Conservation (phyloP, 2,113 vertebrate species). For the Crotalus tigris region DNA sequence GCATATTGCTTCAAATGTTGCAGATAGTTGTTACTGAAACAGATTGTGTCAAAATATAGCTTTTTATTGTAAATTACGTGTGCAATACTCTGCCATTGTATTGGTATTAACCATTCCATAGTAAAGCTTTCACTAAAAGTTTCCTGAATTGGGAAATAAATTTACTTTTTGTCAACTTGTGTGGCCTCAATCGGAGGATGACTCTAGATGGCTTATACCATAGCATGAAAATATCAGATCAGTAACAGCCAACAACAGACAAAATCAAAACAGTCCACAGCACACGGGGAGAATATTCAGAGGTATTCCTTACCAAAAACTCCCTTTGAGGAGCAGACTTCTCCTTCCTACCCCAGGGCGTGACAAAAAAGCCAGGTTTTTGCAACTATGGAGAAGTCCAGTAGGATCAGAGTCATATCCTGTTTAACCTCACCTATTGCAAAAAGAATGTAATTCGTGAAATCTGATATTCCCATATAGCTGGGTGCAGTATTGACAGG, state of each 20-base stretch:
- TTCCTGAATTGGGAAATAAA: background rate
- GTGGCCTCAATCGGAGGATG: background rate
- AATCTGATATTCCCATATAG: slow-evolving; percentile 34
- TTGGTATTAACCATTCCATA: background rate
- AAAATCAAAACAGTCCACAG: background rate
- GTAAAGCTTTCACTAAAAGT: background rate
- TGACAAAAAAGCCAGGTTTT: background rate
- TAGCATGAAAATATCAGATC: background rate
- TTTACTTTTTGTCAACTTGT: background rate
- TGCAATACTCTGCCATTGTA: background rate
- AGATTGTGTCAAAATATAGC: background rate
- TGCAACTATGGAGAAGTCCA: background rate
- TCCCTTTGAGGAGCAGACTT: background rate
- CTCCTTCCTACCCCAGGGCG: background rate
- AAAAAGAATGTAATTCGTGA: slow-evolving; percentile 38
- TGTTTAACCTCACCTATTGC: background rate
- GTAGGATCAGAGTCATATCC: background rate
- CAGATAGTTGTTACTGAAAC: slow-evolving; percentile 8
- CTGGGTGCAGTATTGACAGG: slow-evolving; percentile 17
- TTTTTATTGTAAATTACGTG: background rate
- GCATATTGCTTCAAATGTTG: background rate
- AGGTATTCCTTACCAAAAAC: background rate
- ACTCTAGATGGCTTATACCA: background rate
- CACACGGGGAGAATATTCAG: background rate
- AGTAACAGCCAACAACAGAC: background rate